These are phyloP conservation scores for Papilio polyxenes DNA, from an alignment of 1,140 invertebrate species.

Conservation along the genomic window DNA sequence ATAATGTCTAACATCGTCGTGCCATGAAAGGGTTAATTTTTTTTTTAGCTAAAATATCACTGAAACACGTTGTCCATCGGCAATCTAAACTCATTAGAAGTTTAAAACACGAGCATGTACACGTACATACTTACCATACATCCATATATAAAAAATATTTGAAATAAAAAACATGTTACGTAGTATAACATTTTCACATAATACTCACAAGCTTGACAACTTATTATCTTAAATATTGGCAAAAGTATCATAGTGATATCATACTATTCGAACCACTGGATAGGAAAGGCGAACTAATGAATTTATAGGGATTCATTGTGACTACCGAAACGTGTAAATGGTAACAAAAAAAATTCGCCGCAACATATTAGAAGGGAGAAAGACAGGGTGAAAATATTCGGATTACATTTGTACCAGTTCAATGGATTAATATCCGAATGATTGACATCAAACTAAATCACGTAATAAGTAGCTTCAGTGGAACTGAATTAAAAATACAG, in stretches of 20 bases:
- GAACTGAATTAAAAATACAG: neutral
- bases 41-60: too few relatives aligned
- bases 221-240: neutral
- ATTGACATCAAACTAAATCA: neutral
- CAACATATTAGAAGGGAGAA: neutral
- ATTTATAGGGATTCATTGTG: conserved; percentile 28
- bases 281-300: conserved; percentile 18
- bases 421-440: neutral
- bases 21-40: too few relatives aligned
- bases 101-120: too few relatives aligned
- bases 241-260: neutral
- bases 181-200: neutral
- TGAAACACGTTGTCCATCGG: too few relatives aligned
- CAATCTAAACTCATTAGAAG: too few relatives aligned
- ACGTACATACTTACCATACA: too few relatives aligned
- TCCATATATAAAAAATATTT: too few relatives aligned
- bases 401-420: neutral
- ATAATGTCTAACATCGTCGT: too few relatives aligned
- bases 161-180: too few relatives aligned
- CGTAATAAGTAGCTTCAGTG: neutral
- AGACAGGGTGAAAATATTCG: neutral
- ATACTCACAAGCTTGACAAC: neutral
- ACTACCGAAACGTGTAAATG: conserved; percentile 5
- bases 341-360: neutral
- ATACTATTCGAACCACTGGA: conserved; percentile 20